These are phyloP conservation scores for Lasioglossum leucozonium DNA, from an alignment of 2,888 invertebrate genomes.

Conservation along the genomic window DNA sequence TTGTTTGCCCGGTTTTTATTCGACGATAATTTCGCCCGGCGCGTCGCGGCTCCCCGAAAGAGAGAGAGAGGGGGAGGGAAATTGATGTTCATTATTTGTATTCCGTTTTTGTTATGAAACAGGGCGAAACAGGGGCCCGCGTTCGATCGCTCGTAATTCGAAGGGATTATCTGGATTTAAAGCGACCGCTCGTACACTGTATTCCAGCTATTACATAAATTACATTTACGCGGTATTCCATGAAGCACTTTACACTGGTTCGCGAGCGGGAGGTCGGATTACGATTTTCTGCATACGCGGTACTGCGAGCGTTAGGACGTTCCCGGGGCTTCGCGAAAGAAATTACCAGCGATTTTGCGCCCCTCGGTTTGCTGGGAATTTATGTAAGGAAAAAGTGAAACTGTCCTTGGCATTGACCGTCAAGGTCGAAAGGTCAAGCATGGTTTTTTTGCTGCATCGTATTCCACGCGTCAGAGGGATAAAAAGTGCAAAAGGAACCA, in stretches of 20 bases:
- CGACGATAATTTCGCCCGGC: neutral
- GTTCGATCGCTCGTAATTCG: slow-evolving; percentile 20
- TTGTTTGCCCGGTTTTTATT: neutral
- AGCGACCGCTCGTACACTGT: slow-evolving; percentile 4
- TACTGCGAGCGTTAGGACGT: neutral
- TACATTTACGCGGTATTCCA: neutral
- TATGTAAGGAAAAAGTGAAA: too few relatives aligned
- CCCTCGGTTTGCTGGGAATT: too few relatives aligned
- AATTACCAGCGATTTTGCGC: neutral
- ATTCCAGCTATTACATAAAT: slow-evolving; percentile 12
- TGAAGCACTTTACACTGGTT: neutral
- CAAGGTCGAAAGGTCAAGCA: too few relatives aligned
- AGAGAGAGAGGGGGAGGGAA: too few relatives aligned
- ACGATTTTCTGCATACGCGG: neutral
- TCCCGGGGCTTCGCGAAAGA: neutral
- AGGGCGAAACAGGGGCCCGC: neutral
- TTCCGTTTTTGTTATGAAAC: neutral
- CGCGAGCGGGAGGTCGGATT: neutral
- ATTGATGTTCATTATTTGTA: neutral
- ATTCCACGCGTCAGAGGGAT: too few relatives aligned
- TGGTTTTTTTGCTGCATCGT: too few relatives aligned
- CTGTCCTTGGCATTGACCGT: too few relatives aligned
- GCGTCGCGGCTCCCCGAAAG: neutral
- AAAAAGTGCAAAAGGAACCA: too few relatives aligned
- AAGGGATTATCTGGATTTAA: slow-evolving; percentile 20